Evolutionary conservation across 1,140 invertebrate species (phyloP).

Genomic region (Drosophila parvula): DNA sequence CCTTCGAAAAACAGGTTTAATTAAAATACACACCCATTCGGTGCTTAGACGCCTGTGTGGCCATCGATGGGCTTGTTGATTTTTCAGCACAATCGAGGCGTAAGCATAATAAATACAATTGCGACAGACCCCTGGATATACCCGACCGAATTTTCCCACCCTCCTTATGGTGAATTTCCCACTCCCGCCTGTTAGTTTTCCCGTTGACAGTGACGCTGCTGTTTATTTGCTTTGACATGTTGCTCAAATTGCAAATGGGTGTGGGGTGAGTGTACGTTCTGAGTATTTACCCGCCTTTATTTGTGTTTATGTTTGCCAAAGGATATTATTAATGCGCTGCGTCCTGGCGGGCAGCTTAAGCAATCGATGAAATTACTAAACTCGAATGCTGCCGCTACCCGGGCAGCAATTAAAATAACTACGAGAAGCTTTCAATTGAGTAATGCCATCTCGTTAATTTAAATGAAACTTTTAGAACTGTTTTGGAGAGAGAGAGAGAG

Average conservation of each 20-base stretch:
- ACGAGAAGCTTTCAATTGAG: neutral
- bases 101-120: constrained; percentile 76
- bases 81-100: constrained; percentile 77
- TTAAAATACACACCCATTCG: constrained; percentile 69
- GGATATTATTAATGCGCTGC: constrained; percentile 63
- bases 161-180: neutral
- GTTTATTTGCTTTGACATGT: constrained; percentile 73
- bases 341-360: constrained; percentile 20
- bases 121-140: neutral
- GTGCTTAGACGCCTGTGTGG: constrained; percentile 38
- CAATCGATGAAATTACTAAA: constrained; percentile 41
- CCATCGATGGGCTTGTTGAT: constrained; percentile 68
- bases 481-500: neutral
- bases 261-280: neutral
- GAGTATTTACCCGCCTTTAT: constrained; percentile 33
- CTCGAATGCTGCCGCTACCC: constrained; percentile 12
- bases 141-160: constrained; percentile 8
- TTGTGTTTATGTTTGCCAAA: constrained; percentile 56
- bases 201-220: constrained; percentile 52
- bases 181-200: constrained; percentile 19
- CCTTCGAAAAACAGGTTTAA: constrained; percentile 75
- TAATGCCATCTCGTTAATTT: neutral
- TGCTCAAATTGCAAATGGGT: constrained; percentile 61
- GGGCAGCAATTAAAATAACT: constrained; percentile 11
- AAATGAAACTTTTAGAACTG: neutral